These are phyloP conservation scores for Bombus confusus DNA, from an alignment of 1,140 invertebrate species.

Conservation along the genomic window DNA sequence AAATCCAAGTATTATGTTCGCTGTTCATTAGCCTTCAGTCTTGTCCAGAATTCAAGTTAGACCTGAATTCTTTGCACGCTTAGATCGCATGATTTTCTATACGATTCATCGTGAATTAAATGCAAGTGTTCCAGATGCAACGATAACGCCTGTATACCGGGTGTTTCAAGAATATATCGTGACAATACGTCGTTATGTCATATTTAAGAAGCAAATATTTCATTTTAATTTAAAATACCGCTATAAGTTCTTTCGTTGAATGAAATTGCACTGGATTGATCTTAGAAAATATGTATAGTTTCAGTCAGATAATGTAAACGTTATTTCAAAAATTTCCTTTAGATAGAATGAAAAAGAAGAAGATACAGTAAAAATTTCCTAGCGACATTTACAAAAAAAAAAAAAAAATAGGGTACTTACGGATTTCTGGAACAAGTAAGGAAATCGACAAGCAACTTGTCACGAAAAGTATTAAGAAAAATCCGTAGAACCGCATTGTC, in stretches of 20 bases:
- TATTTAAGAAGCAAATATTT: not conserved
- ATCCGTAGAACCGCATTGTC: conserved; percentile 28
- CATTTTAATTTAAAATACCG: not conserved
- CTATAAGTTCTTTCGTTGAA: not conserved
- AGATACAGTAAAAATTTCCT: not conserved
- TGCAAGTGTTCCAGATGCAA: conserved; percentile 11
- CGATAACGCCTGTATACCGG: not conserved
- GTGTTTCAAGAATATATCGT: not conserved
- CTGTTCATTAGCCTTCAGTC: not conserved
- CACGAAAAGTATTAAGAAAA: conserved; percentile 11
- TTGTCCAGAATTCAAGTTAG: not conserved
- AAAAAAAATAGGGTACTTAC: conserved; percentile 44
- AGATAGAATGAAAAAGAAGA: not conserved
- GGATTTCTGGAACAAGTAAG: conserved; percentile 42
- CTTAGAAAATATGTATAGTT: not conserved
- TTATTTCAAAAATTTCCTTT: not conserved
- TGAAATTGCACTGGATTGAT: not conserved
- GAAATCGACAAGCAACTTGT: not conserved
- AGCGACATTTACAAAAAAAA: not conserved
- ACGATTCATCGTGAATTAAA: conserved; percentile 42
- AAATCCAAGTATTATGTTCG: not conserved
- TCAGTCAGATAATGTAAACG: too few species aligned
- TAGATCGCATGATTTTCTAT: conserved; percentile 10
- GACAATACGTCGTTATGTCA: too few species aligned
- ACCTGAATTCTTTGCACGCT: conserved; percentile 13